Conservation (phyloP, 2,888 invertebrate genomes). For the Autographa pulchrina region DNA sequence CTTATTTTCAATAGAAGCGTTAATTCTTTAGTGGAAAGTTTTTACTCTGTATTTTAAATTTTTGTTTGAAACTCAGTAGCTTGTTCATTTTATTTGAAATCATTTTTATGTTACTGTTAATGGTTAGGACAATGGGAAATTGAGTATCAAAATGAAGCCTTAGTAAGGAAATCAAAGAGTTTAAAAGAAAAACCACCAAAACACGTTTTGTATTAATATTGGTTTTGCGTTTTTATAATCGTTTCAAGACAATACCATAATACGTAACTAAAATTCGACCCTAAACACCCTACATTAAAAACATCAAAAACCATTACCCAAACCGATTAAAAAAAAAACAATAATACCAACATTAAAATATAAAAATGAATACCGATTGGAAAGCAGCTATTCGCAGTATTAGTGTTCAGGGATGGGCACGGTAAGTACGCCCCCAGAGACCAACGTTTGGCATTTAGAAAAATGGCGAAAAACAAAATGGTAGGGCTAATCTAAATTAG, state of each 20-base stretch:
- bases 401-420: conserved; percentile 66
- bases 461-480: conserved; percentile 78
- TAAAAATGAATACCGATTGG: conserved; percentile 63
- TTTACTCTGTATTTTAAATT: conserved; percentile 1
- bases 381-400: conserved; percentile 67
- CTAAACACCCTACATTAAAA: too few species aligned
- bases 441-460: conserved; percentile 80
- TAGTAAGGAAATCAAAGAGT: too few species aligned
- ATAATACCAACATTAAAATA: conserved; percentile 26
- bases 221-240: too few species aligned
- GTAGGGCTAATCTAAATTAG: conserved; percentile 84
- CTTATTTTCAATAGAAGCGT: conserved; percentile 44
- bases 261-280: too few species aligned
- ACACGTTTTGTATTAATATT: too few species aligned
- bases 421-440: conserved; percentile 76
- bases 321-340: background rate
- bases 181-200: too few species aligned
- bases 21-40: conserved; percentile 5
- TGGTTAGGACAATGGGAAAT: background rate
- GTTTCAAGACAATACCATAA: too few species aligned
- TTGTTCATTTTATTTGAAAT: background rate
- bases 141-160: background rate
- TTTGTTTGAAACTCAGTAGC: conserved; percentile 4
- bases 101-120: background rate
- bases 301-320: background rate